These are phyloP conservation scores for Pangasius macronema DNA, from an alignment of 2,797 vertebrate species.

Conservation along the genomic window DNA sequence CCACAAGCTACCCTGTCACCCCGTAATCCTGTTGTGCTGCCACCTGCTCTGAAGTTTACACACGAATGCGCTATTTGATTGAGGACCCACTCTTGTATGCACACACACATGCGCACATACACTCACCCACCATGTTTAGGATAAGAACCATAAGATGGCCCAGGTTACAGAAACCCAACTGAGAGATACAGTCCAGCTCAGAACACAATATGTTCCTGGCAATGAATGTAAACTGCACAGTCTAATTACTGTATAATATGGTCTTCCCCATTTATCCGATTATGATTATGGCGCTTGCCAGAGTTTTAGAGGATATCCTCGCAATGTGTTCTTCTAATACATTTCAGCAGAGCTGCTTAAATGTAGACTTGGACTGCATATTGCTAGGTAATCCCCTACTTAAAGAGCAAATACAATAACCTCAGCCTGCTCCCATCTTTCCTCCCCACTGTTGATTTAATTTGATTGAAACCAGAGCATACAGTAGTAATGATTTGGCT, in stretches of 20 bases:
- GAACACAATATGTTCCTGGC: constrained; percentile 1
- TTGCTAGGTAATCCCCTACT: constrained; percentile 62
- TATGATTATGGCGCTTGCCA: constrained; percentile 29
- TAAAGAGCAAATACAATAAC: constrained; percentile 54
- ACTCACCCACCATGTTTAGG: background rate
- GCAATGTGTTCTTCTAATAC: constrained; percentile 32
- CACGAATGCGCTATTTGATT: constrained; percentile 37
- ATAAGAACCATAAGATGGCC: constrained; percentile 8
- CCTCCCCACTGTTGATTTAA: constrained; percentile 69
- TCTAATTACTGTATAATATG: constrained; percentile 34
- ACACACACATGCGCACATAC: background rate
- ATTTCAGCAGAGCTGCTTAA: constrained; percentile 45
- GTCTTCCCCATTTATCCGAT: constrained; percentile 31
- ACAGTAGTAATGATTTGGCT: constrained; percentile 68
- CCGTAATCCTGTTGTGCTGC: constrained; percentile 36
- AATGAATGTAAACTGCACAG: constrained; percentile 9
- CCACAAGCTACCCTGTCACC: constrained; percentile 36
- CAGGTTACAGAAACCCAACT: constrained; percentile 11
- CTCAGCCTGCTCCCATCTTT: constrained; percentile 54
- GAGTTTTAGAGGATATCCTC: constrained; percentile 29
- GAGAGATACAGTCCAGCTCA: background rate
- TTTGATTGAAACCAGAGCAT: constrained; percentile 73
- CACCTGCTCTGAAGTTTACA: constrained; percentile 54
- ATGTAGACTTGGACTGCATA: constrained; percentile 53
- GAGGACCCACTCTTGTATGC: constrained; percentile 6